Base-by-base conservation (phyloP, 2,797 vertebrate species). In the Acrocephalus scirpaceus region DNA sequence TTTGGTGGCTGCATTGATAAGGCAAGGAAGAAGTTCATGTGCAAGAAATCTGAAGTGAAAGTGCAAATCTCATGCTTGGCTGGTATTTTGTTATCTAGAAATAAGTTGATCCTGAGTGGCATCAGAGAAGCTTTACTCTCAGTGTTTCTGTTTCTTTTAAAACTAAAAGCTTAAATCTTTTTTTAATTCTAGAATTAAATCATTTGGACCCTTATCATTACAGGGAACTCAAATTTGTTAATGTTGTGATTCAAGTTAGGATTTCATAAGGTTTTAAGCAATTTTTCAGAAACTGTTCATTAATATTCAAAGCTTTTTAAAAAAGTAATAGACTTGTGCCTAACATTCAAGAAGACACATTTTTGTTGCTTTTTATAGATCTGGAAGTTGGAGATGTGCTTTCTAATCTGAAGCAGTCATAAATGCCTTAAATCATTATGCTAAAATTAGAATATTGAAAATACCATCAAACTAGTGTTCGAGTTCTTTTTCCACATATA, bases 31-130 rank as follows among this genome's bases (percentile, higher is more conserved):
- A 96, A 88, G 75, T 94, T 94, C 77, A 71, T 67, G 86, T 95
- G 93, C 73, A 93, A 96, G 82, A 96, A 98, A 96, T 92, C 88
- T 91, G 51, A 94, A 97, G 89, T 93, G 89, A 91, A 97, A 97
- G 97, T 98, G 92, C 93, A 97, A 94, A 98, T 97, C 97, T 97
- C 74, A 38, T 64, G 72, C 91, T 95, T 79, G 29, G 48, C 86
- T 93, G 88, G 56, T 91, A 64, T 95, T 93, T 62, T 94, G 82
- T 96, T 97, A 96, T 97, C 94, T 96, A 71, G 78, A 88, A 97
- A 96, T 80, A 81, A 11, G 13, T 53, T 95, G 96, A 96, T 97
- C 90, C 94, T 86, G 54, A 96, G 78, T 89, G 82, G 69, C 66
- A 61, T 95, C 88, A 69, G 86, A 94, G 81, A 45, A 78, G 74